These are phyloP conservation scores for Macaria notata DNA, from an alignment of 2,888 invertebrate genomes.

Conservation along the genomic window DNA sequence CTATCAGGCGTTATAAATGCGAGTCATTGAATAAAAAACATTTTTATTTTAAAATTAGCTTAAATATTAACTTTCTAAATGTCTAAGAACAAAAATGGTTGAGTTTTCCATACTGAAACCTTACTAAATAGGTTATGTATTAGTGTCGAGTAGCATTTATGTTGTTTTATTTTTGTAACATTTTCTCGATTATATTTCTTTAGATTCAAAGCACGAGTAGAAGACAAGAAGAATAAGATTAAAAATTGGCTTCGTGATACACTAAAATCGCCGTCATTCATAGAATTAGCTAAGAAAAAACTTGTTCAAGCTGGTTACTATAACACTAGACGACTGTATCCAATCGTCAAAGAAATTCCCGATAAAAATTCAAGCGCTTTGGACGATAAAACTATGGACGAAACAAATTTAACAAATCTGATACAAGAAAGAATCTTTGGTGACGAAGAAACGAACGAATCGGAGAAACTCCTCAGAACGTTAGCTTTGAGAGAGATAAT, in stretches of 20 bases:
- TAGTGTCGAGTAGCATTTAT: too few relatives aligned
- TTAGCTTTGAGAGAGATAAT: slow-evolving; percentile 65
- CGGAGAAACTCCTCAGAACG: slow-evolving; percentile 57
- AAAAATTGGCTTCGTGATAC: slow-evolving; percentile 70
- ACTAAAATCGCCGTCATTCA: slow-evolving; percentile 61
- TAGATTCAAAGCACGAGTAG: slow-evolving; percentile 70
- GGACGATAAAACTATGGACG: slow-evolving; percentile 63
- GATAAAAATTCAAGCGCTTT: slow-evolving; percentile 37
- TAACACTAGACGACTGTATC: slow-evolving; percentile 25
- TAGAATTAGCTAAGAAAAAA: slow-evolving; percentile 67
- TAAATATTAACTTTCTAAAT: too few relatives aligned
- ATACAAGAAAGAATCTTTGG: slow-evolving; percentile 63
- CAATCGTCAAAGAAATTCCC: slow-evolving; percentile 13
- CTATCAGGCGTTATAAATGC: too few relatives aligned
- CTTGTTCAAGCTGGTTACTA: slow-evolving; percentile 57
- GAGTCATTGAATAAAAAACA: too few relatives aligned
- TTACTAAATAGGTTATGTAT: too few relatives aligned
- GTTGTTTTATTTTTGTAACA: too few relatives aligned
- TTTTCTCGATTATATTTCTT: not conserved
- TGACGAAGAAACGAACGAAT: slow-evolving; percentile 52
- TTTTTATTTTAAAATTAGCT: too few relatives aligned
- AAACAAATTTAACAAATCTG: slow-evolving; percentile 63
- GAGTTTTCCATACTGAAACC: too few relatives aligned
- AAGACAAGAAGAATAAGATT: slow-evolving; percentile 72
- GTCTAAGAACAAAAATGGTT: too few relatives aligned